These are phyloP conservation scores for Craniophora ligustri DNA, from an alignment of 2,888 invertebrate genomes.

Conservation along the genomic window DNA sequence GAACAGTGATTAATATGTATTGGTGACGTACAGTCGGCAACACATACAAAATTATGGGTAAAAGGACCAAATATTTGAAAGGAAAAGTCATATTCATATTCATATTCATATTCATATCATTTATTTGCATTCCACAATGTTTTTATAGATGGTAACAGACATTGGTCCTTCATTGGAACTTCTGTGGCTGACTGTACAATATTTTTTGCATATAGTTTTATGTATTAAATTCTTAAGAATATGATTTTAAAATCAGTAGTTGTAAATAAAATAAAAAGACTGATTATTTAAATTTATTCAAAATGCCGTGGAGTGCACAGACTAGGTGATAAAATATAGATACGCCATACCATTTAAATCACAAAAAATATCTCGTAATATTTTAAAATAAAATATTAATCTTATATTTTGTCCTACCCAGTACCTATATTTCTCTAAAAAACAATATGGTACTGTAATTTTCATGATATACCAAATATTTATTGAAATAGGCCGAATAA, in stretches of 20 bases:
- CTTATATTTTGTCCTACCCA: background rate
- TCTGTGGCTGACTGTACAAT: slow-evolving; percentile 41
- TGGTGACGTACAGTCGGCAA: slow-evolving; percentile 32
- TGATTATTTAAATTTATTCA: slow-evolving; percentile 26
- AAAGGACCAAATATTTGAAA: slow-evolving; percentile 4
- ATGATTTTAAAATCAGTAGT: slow-evolving; percentile 21
- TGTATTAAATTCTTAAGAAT: slow-evolving; percentile 1
- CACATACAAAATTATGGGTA: slow-evolving; percentile 15
- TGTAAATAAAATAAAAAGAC: slow-evolving; percentile 37
- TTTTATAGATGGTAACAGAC: too few relatives aligned
- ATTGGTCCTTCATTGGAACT: background rate
- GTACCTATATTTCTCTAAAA: too few relatives aligned
- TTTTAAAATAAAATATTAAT: background rate
- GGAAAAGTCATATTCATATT: too few relatives aligned
- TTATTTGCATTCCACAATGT: too few relatives aligned
- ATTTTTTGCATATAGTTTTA: slow-evolving; percentile 21
- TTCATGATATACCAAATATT: background rate
- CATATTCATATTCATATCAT: too few relatives aligned
- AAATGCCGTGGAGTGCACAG: slow-evolving; percentile 40
- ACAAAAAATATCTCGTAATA: background rate
- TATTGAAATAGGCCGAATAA: background rate
- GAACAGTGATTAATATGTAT: slow-evolving; percentile 46
- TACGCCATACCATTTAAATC: slow-evolving; percentile 26
- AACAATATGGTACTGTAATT: background rate
- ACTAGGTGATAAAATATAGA: slow-evolving; percentile 46